Evolutionary conservation across 2,113 vertebrate genomes (phyloP).

Genomic region (Syngnathus scovelli): DNA sequence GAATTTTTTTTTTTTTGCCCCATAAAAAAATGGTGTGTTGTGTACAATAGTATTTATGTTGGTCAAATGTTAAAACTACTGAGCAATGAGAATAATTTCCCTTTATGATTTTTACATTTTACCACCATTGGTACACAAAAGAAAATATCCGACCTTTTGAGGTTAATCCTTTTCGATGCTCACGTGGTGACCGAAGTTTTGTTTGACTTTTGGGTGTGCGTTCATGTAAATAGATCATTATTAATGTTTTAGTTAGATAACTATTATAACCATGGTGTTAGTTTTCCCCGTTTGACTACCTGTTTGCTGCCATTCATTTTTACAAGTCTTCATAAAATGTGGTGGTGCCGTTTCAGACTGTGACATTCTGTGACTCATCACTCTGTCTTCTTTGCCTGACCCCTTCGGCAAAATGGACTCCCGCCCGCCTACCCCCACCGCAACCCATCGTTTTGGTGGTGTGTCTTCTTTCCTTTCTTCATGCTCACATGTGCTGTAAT

Average conservation of each 20-base stretch:
- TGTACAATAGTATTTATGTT: background rate
- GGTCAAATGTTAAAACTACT: background rate
- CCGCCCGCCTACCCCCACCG: constrained; percentile 60
- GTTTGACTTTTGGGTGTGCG: background rate
- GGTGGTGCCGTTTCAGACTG: constrained; percentile 55
- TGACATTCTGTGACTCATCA: constrained; percentile 72
- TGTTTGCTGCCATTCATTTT: constrained; percentile 33
- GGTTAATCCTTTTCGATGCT: background rate
- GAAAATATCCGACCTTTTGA: background rate
- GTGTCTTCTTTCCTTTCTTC: constrained; percentile 54
- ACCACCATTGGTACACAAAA: background rate
- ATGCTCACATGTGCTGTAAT: constrained; percentile 60
- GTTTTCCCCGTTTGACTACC: constrained; percentile 25
- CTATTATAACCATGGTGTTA: constrained; percentile 6
- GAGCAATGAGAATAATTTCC: background rate
- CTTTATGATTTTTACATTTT: background rate
- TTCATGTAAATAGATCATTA: background rate
- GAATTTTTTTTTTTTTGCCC: background rate
- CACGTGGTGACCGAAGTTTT: background rate
- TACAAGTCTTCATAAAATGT: constrained; percentile 30
- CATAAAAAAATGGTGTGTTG: background rate
- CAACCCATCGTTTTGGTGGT: constrained; percentile 69
- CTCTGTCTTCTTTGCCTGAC: constrained; percentile 61
- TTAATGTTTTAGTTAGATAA: background rate
- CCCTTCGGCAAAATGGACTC: constrained; percentile 68